These are phyloP conservation scores for Lethrus apterus DNA, from an alignment of 1,140 invertebrate species.

Conservation along the genomic window DNA sequence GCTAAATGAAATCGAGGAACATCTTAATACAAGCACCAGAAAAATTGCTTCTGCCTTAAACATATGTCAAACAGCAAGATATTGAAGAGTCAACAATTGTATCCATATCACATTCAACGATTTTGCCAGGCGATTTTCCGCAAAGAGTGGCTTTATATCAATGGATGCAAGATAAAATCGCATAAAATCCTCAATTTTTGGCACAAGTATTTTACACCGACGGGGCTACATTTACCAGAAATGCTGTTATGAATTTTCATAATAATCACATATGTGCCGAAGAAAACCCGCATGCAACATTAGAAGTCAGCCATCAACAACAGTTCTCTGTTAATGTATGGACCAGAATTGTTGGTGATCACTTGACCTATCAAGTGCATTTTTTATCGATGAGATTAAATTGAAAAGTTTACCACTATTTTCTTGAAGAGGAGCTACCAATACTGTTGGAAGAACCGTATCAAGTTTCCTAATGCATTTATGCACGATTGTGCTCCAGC, in stretches of 20 bases:
- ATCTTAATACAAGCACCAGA: conserved; percentile 13
- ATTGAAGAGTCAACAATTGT: background rate
- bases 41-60: conserved; percentile 10
- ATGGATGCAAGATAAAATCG: conserved; percentile 8
- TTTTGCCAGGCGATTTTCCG: conserved; percentile 7
- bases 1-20: conserved; percentile 14
- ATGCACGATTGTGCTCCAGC: conserved; percentile 4
- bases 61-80: background rate
- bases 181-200: conserved; percentile 10
- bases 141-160: conserved; percentile 4
- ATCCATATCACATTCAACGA: background rate
- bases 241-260: conserved; percentile 37
- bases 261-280: conserved; percentile 39
- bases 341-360: background rate
- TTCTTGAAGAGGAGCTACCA: too few relatives aligned
- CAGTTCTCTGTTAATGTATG: conserved; percentile 28
- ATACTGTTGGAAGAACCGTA: conserved; percentile 8
- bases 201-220: conserved; percentile 32
- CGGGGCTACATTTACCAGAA: conserved; percentile 33
- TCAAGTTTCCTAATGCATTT: conserved; percentile 3
- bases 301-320: conserved; percentile 34
- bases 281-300: conserved; percentile 38
- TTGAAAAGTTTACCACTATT: background rate
- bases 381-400: too few relatives aligned
- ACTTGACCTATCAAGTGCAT: too few relatives aligned